These are phyloP conservation scores for Cremastinae sp. DNA, from an alignment of 2,888 invertebrate genomes.

Conservation along the genomic window DNA sequence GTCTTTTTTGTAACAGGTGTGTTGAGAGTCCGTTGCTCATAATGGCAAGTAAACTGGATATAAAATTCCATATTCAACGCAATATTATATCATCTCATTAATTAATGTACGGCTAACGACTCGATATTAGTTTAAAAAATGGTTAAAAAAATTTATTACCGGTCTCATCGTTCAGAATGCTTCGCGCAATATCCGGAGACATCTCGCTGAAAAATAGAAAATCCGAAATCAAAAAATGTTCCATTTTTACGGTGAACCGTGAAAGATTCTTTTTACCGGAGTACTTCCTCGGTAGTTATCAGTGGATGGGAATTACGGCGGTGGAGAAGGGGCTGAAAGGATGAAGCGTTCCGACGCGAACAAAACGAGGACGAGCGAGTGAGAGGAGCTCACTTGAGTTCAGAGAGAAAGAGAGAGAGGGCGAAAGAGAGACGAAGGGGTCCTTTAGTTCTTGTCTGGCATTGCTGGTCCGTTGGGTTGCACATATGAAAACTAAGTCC, in stretches of 20 bases:
- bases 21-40: too few relatives aligned
- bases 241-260: neutral
- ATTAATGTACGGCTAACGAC: too few relatives aligned
- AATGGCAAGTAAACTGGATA: too few relatives aligned
- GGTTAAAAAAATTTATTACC: neutral
- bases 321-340: constrained; percentile 44
- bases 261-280: constrained; percentile 28
- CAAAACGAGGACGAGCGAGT: constrained; percentile 6
- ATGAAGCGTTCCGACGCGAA: constrained; percentile 34
- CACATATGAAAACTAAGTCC: constrained; percentile 79
- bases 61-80: too few relatives aligned
- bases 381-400: too few relatives aligned
- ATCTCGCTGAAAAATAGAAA: neutral
- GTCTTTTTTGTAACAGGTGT: too few relatives aligned
- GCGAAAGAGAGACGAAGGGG: constrained; percentile 33
- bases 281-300: constrained; percentile 40
- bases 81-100: too few relatives aligned
- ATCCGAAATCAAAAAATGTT: neutral
- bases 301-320: constrained; percentile 49
- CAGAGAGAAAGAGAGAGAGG: constrained; percentile 26
- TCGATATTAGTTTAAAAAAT: too few relatives aligned
- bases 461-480: constrained; percentile 64
- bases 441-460: constrained; percentile 60
- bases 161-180: neutral
- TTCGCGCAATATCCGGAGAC: neutral